These are phyloP conservation scores for Agrochola litura DNA, from an alignment of 2,888 invertebrate species.

Conservation along the genomic window DNA sequence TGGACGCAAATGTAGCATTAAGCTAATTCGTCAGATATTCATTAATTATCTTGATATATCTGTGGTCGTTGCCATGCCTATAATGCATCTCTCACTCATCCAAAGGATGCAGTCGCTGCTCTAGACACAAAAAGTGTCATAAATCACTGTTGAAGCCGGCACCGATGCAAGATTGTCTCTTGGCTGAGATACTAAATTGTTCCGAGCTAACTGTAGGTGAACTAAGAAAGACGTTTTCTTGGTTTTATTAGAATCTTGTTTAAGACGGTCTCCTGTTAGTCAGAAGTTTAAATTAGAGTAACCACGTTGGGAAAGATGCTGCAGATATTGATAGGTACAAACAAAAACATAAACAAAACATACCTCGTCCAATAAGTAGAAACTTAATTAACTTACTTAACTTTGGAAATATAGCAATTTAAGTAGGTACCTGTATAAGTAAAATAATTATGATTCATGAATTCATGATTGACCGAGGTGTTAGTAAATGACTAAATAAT, in stretches of 20 bases:
- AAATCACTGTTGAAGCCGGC: slow-evolving; percentile 79
- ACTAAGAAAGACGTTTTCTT: slow-evolving; percentile 45
- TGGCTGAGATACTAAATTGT: slow-evolving; percentile 71
- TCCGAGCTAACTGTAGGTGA: slow-evolving; percentile 46
- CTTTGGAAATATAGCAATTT: neutral
- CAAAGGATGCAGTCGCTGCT: slow-evolving; percentile 72
- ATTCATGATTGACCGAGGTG: neutral
- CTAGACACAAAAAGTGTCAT: slow-evolving; percentile 79
- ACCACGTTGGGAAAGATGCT: slow-evolving; percentile 19
- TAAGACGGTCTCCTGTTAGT: slow-evolving; percentile 11
- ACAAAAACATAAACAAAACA: slow-evolving; percentile 67
- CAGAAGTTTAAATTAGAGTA: slow-evolving; percentile 21
- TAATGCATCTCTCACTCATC: slow-evolving; percentile 73
- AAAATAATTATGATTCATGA: neutral
- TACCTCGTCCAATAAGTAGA: slow-evolving; percentile 2
- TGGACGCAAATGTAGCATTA: slow-evolving; percentile 55
- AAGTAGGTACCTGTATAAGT: neutral
- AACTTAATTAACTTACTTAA: neutral
- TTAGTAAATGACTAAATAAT: neutral
- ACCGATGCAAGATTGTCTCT: slow-evolving; percentile 74
- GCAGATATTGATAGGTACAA: slow-evolving; percentile 37
- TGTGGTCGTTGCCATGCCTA: slow-evolving; percentile 72
- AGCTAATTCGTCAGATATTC: slow-evolving; percentile 64
- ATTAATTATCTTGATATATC: slow-evolving; percentile 73
- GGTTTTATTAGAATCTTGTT: slow-evolving; percentile 47